These are phyloP conservation scores for Ciconia maguari DNA, from an alignment of 2,113 vertebrate species.

Conservation along the genomic window DNA sequence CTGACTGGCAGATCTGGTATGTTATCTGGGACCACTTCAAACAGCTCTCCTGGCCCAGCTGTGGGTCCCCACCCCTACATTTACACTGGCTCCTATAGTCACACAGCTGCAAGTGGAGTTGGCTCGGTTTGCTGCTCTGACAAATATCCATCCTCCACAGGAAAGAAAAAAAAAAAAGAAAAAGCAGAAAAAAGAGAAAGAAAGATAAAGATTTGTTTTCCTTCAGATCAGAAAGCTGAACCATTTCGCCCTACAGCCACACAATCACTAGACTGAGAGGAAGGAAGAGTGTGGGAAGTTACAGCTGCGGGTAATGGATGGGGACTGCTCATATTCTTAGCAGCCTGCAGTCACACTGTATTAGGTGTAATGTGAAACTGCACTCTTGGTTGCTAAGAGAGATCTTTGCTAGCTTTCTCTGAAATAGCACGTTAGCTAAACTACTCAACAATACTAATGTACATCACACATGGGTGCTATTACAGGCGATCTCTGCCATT, in stretches of 20 bases:
- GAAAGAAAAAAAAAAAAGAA: background rate
- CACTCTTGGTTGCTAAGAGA: constrained; percentile 53
- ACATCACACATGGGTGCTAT: background rate
- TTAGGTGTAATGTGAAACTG: constrained; percentile 51
- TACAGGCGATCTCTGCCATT: background rate
- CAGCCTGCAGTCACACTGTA: constrained; percentile 38
- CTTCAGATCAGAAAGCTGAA: background rate
- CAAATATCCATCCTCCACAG: background rate
- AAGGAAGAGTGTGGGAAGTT: constrained; percentile 52
- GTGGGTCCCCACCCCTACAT: background rate
- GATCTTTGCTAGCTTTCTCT: constrained; percentile 11
- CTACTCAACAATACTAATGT: background rate
- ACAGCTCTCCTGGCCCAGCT: background rate
- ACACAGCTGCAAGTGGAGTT: background rate
- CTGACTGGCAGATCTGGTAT: background rate
- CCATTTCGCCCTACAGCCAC: background rate
- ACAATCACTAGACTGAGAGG: background rate
- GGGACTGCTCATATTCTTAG: constrained; percentile 23
- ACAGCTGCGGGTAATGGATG: constrained; percentile 10
- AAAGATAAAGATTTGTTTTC: background rate
- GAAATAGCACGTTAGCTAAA: background rate
- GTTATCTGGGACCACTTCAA: constrained; percentile 27
- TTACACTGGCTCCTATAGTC: background rate
- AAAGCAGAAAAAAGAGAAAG: background rate
- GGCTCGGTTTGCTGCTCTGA: background rate